Percentiles rank a stretch among this genome's conserved stretches.
Conservation (phyloP, 2,888 invertebrate genomes). For the Cosmorhoe ocellata region DNA sequence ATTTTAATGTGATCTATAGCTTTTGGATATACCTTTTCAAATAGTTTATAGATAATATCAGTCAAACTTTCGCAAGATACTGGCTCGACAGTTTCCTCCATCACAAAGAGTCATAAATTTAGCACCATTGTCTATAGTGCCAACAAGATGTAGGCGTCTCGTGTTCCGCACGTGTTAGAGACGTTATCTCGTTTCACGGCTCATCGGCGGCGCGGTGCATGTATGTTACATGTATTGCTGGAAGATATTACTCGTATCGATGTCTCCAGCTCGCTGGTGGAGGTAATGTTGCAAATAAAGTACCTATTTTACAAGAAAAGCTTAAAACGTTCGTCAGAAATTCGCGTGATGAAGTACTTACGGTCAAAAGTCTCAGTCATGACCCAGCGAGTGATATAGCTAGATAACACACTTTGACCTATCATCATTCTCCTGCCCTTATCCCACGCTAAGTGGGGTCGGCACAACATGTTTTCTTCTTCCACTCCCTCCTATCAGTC, state of each 20-base stretch:
- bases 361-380: too few species aligned
- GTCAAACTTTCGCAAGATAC: too few species aligned
- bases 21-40: too few species aligned
- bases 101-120: constrained; percentile 1
- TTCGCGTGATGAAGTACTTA: too few species aligned
- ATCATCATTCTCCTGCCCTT: too few species aligned
- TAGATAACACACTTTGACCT: too few species aligned
- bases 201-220: constrained; percentile 21
- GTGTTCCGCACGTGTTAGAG: constrained; percentile 6
- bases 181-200: constrained; percentile 33
- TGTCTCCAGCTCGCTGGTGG: constrained; percentile 11
- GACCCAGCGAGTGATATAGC: too few species aligned
- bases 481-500: too few species aligned
- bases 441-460: too few species aligned
- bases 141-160: background rate
- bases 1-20: constrained; percentile 2
- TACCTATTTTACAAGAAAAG: constrained; percentile 7
- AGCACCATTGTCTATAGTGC: constrained; percentile 12
- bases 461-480: too few species aligned
- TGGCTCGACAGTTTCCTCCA: too few species aligned
- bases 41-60: too few species aligned
- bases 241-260: constrained; percentile 18
- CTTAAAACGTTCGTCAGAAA: background rate
- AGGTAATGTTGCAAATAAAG: constrained; percentile 15
- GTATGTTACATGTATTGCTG: constrained; percentile 12